Conservation (phyloP, 1,140 invertebrate genomes). For the Heliconius nattereri region DNA sequence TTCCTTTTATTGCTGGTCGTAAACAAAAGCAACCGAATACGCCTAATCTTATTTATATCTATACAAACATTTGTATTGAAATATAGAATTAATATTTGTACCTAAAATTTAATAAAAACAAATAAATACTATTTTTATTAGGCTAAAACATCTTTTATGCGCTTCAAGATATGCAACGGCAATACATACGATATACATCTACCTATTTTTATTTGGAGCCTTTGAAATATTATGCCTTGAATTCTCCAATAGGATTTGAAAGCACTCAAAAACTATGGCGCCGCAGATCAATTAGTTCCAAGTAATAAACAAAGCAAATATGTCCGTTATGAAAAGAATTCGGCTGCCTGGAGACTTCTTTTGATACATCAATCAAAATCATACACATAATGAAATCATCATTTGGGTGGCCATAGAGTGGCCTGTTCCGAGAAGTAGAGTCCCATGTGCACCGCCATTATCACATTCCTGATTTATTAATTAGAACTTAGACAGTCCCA, state of each 20-base stretch:
- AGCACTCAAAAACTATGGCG: conserved; percentile 73
- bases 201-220: conserved; percentile 16
- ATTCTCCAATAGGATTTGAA: conserved; percentile 53
- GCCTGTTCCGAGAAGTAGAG: conserved; percentile 65
- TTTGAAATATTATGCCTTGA: conserved; percentile 37
- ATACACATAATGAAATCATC: conserved; percentile 81
- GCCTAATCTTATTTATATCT: neutral
- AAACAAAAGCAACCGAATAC: conserved; percentile 23
- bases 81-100: neutral
- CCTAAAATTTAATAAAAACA: neutral
- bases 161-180: neutral
- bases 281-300: conserved; percentile 77
- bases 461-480: conserved; percentile 80
- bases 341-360: conserved; percentile 69
- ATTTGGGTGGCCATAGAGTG: conserved; percentile 80
- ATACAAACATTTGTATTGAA: neutral
- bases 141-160: neutral
- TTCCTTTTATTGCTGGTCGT: conserved; percentile 41
- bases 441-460: conserved; percentile 67
- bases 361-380: conserved; percentile 80
- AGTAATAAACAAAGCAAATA: conserved; percentile 78
- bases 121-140: neutral
- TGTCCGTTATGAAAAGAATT: conserved; percentile 73
- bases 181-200: neutral
- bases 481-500: conserved; percentile 63